Base-by-base conservation (phyloP, 2,888 invertebrate species). In the Augochlorella aurata region DNA sequence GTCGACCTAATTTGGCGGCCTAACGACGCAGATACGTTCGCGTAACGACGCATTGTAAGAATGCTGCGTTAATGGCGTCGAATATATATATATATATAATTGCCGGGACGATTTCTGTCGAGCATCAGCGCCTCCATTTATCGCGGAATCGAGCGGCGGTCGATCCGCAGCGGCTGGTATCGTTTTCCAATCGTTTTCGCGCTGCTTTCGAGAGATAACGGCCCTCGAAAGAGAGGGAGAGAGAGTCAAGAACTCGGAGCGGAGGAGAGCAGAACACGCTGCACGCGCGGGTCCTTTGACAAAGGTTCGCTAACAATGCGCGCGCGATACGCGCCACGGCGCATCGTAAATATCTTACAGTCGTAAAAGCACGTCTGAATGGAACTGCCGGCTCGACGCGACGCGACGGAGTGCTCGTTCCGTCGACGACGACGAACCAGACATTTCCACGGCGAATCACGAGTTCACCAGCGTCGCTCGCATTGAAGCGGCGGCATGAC, bases 281-380 rank as follows among this genome's bases (percentile, higher is more conserved):
- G 14, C 58, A 24, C 58, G 24, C 24, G 24, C 21, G 58, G 21
- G 58, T 58, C 44, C 49, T 58, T 74, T 81, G 52, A 81, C 81
- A 70, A 81, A 74, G 45, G 75, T 29, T 21, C 7, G 1, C 24
- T 24, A 47, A 70, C 82, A 70, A 47, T 82, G 69, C 18, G 61
- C 67, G 7, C 44, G 18, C 38, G 47, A 69, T 65, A 70, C 65
- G 44, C 49, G 72, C 72, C 54, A 68, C 71, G 44, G 21, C 12
- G 18, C 38, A 47, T 58, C 47, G 68, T 75, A 83, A 83, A 83
- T 83, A 79, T 82, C 80, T 68, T 70, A 65, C 24, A 29, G 21
- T 47, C 24, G 71, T 50, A 68, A 68, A 66, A 80, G 72, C 69
- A 24, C n/a, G 29, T 24, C 18, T 18, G 65, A 79, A 54, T 61